These are phyloP conservation scores for Porites evermanni DNA, from an alignment of 92 coral and sea anemone species.

Conservation along the genomic window DNA sequence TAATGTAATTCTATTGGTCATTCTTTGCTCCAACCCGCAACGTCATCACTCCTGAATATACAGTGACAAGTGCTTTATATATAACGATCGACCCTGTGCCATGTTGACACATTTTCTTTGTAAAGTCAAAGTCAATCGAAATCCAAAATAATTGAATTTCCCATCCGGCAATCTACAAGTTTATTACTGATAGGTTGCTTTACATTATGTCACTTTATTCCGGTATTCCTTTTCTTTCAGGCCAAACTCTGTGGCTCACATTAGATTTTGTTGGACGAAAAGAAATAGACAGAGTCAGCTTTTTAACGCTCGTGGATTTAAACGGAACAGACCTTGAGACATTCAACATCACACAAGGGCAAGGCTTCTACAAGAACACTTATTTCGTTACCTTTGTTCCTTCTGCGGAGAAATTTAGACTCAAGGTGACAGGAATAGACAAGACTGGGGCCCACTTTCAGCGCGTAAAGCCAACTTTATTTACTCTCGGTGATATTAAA, in stretches of 20 bases:
- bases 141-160: no score
- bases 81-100: no score
- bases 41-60: no score
- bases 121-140: no score
- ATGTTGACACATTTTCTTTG: no score
- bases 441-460: constrained; percentile 30
- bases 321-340: constrained; percentile 48
- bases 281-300: constrained; percentile 4
- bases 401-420: constrained; percentile 30
- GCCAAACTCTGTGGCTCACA: constrained; percentile 21
- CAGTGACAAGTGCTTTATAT: no score
- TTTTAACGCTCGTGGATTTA: constrained; percentile 31
- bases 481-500: constrained; percentile 38
- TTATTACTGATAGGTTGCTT: no score
- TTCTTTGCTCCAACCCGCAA: no score
- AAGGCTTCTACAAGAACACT: constrained; percentile 54
- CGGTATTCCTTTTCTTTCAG: background rate
- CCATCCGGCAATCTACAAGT: no score
- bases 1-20: no score
- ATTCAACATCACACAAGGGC: constrained; percentile 59
- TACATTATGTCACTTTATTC: background rate
- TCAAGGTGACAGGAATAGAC: constrained; percentile 52
- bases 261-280: constrained; percentile 27
- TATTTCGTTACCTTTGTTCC: constrained; percentile 55
- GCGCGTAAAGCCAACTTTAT: constrained; percentile 45